Percentiles rank a stretch among this genome's conserved stretches.
These are phyloP conservation scores for Parazoanthus atlanticus DNA, from an alignment of 92 coral and sea anemone species.

Conservation along the genomic window DNA sequence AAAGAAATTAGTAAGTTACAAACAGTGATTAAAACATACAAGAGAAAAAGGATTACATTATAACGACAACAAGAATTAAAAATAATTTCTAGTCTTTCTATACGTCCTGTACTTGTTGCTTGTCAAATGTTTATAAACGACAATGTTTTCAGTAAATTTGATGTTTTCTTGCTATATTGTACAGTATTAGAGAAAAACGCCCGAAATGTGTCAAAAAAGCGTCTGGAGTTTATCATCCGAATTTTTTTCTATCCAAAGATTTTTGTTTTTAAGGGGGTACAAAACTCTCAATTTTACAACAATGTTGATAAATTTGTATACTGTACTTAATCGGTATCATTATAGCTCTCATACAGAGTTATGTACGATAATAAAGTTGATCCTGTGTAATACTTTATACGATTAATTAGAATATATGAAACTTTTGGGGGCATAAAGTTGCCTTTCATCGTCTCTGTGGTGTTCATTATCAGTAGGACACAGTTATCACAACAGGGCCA, in stretches of 20 bases:
- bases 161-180: too few relatives aligned
- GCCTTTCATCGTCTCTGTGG: conserved; percentile 6
- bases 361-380: background rate
- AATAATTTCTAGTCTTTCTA: too few relatives aligned
- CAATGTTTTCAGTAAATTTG: too few relatives aligned
- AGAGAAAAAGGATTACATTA: too few relatives aligned
- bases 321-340: background rate
- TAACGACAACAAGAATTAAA: too few relatives aligned
- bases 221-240: background rate
- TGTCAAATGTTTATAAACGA: background rate
- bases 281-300: background rate
- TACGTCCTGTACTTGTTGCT: background rate
- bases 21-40: too few relatives aligned
- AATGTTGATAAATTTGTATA: conserved; percentile 5
- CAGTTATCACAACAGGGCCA: conserved; percentile 5
- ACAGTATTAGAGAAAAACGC: background rate
- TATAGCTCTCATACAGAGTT: background rate
- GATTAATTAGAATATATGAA: conserved; percentile 6
- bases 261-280: background rate
- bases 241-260: background rate
- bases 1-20: too few relatives aligned
- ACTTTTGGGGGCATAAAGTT: background rate
- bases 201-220: conserved; percentile 7
- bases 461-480: background rate
- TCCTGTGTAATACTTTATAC: conserved; percentile 8